Evolutionary conservation across 2,888 invertebrate species (phyloP), one percentile per base, ranked within the genome.

Genomic region (Adineta ricciae): DNA sequence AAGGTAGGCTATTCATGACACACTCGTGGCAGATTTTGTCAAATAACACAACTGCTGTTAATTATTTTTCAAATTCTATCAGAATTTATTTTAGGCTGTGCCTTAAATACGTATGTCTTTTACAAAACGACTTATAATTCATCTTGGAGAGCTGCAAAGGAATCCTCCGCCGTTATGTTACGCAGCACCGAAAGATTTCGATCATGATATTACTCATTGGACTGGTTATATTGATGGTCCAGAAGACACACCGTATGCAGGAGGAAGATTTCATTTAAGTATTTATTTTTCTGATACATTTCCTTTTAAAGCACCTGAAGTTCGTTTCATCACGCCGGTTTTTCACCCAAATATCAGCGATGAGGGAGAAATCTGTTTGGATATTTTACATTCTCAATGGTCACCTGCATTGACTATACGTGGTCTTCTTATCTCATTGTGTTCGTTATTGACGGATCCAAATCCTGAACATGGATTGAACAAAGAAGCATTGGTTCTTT

Each of bases 341-440:
- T 99, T 99, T 93, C 99, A 99, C 93, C 98, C 98, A 91, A 99
- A 99, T 93, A 99, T 99, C 93, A 99, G 99, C 94, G 97, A 97
- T 94, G 98, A 99, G 93, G 99, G 98, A 92, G 97, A 97, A 93
- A 99, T 99, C 93, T 99, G 99, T 93, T 94, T 99, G 93, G 99
- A 99, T 93, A 99, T 99, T 93, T 93, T 99, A 92, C 94, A 97
- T 92, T 94, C 97, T 93, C 98, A 99, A 92, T 99, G 98, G 98
- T 97, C 97, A 89, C 98, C 99, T 91, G 98, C 98, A 91, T 94
- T 99, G 92, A 99, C 99, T 92, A 98, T 99, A 93, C 97, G 97
- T 92, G 99, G 99, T 96, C 98, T 99, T 93, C 94, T 99, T 93
- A 94, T 99, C 92, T 98, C 98, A 92, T 99, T 99, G 93, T 98